Percentiles rank a stretch among this genome's conserved stretches.
Evolutionary conservation across 2,888 invertebrate genomes (phyloP).

Genomic region (Pseudoips prasinana): DNA sequence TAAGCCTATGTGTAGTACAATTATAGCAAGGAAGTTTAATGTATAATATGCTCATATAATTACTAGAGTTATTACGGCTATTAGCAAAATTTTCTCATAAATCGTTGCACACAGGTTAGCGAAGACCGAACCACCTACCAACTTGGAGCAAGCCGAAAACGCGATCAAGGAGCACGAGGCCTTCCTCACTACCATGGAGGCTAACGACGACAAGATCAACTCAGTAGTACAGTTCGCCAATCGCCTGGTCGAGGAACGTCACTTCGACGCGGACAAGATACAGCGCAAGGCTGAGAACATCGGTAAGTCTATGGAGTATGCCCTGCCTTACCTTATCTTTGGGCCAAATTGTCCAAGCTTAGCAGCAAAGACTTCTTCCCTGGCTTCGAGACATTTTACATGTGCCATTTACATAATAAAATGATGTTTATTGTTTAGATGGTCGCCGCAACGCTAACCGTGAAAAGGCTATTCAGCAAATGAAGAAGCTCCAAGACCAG

Average conservation of each 20-base stretch:
- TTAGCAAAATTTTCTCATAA: too few species aligned
- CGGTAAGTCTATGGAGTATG: too few species aligned
- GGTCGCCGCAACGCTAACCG: constrained; percentile 90
- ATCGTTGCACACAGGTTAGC: constrained; percentile 87
- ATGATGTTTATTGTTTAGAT: too few species aligned
- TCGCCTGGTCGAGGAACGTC: constrained; percentile 94
- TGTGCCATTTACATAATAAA: too few species aligned
- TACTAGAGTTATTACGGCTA: too few species aligned
- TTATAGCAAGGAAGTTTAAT: too few species aligned
- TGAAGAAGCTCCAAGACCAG: constrained; percentile 97
- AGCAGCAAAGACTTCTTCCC: too few species aligned
- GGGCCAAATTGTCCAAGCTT: too few species aligned
- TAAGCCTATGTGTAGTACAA: too few species aligned
- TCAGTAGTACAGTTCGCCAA: constrained; percentile 97
- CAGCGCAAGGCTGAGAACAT: constrained; percentile 98
- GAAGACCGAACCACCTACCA: constrained; percentile 97
- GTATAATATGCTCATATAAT: too few species aligned
- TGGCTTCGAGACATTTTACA: too few species aligned
- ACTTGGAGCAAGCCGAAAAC: constrained; percentile 98
- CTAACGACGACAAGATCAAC: constrained; percentile 99
- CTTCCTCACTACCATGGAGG: constrained; percentile 99
- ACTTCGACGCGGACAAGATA: constrained; percentile 98
- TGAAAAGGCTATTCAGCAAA: constrained; percentile 93
- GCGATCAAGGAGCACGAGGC: constrained; percentile 98
- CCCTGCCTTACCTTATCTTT: too few species aligned